These are phyloP conservation scores for Hippocampus comes DNA, from an alignment of 2,113 vertebrate species.

Conservation along the genomic window DNA sequence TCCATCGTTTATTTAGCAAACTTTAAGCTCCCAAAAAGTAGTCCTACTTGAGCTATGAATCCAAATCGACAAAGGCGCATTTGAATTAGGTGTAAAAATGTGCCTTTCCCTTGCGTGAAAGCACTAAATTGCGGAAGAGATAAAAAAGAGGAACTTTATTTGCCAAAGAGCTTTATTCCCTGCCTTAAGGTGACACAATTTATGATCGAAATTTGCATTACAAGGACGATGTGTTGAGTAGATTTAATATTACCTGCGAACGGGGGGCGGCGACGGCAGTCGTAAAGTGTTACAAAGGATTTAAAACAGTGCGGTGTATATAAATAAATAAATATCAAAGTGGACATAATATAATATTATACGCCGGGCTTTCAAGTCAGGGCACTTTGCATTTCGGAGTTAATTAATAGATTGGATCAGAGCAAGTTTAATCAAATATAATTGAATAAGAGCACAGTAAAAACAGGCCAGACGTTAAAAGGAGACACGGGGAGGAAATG, in stretches of 20 bases:
- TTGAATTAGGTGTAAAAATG: constrained; percentile 29
- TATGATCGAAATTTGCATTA: constrained; percentile 53
- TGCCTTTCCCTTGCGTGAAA: constrained; percentile 27
- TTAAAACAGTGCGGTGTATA: constrained; percentile 40
- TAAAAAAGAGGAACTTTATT: constrained; percentile 17
- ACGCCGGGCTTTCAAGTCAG: constrained; percentile 72
- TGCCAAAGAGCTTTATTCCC: constrained; percentile 20
- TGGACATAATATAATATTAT: constrained; percentile 75
- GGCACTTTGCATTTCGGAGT: constrained; percentile 75
- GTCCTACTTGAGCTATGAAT: not conserved
- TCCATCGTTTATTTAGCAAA: not conserved
- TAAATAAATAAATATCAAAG: constrained; percentile 73
- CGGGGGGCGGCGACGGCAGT: constrained; percentile 27
- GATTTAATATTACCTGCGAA: constrained; percentile 55
- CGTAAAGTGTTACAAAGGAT: constrained; percentile 44
- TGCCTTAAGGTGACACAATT: constrained; percentile 51
- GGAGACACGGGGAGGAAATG: constrained; percentile 71
- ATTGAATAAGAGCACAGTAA: constrained; percentile 80
- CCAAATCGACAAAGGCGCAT: not conserved
- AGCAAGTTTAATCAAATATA: constrained; percentile 81
- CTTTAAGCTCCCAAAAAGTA: not conserved
- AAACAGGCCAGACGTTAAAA: constrained; percentile 76
- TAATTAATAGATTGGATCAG: constrained; percentile 85
- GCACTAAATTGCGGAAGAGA: constrained; percentile 19
- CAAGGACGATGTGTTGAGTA: constrained; percentile 46